Percentiles rank a stretch among this genome's conserved stretches.
These are phyloP conservation scores for Pectinophora gossypiella DNA, from an alignment of 1,140 invertebrate species.

Conservation along the genomic window DNA sequence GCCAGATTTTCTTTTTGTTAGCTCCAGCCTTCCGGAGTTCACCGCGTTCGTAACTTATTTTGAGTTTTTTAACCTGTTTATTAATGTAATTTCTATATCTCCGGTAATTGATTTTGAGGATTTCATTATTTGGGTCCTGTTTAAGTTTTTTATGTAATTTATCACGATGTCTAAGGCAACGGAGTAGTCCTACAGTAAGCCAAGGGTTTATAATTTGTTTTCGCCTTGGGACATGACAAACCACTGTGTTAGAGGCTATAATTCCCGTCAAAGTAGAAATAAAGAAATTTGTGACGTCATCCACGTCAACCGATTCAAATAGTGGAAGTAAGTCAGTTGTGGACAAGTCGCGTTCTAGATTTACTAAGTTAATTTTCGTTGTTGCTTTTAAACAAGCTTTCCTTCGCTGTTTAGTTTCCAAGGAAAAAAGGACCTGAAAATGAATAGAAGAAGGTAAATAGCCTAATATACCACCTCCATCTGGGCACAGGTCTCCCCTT, in stretches of 20 bases:
- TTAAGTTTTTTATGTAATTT: conserved; percentile 4
- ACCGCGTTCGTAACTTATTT: neutral
- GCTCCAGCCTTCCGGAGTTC: neutral
- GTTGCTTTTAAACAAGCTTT: too few relatives aligned
- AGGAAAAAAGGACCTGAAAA: neutral
- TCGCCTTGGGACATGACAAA: neutral
- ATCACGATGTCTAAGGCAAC: conserved; percentile 10
- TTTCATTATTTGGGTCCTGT: conserved; percentile 4
- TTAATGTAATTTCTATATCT: neutral
- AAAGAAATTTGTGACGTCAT: neutral
- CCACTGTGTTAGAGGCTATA: neutral
- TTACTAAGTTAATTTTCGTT: neutral
- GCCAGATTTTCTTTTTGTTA: neutral
- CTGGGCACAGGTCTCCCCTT: too few relatives aligned
- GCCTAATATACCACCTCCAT: too few relatives aligned
- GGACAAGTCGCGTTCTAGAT: neutral
- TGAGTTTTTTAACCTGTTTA: neutral
- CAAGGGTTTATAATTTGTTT: conserved; percentile 5
- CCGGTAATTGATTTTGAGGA: neutral
- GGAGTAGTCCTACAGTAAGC: conserved; percentile 10
- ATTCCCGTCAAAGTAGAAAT: neutral
- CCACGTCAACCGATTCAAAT: neutral
- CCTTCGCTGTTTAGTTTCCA: neutral
- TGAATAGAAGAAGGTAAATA: too few relatives aligned
- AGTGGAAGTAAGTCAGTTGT: neutral